These are phyloP conservation scores for Sminthurides bifidus DNA, from an alignment of 1,140 invertebrate genomes.

Conservation along the genomic window DNA sequence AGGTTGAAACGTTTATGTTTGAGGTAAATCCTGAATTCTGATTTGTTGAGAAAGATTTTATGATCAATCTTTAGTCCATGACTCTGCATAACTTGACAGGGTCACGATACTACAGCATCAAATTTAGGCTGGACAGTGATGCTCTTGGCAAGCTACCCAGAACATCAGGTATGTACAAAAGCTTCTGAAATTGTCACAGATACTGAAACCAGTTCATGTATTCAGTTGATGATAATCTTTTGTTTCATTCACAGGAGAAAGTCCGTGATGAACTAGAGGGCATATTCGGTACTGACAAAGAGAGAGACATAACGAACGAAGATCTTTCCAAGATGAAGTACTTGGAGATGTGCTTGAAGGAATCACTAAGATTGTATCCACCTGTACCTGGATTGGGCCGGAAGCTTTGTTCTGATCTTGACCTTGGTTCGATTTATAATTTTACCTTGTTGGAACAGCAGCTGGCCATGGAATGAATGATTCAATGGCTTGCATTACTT, in stretches of 20 bases:
- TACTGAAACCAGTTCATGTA: neutral
- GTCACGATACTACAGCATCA: slow-evolving; percentile 10
- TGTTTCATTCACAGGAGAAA: slow-evolving; percentile 19
- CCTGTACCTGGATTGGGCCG: slow-evolving; percentile 47
- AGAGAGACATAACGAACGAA: slow-evolving; percentile 36
- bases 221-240: neutral
- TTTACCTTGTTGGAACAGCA: too few species aligned
- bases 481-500: too few species aligned
- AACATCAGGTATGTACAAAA: slow-evolving; percentile 11
- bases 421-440: too few species aligned
- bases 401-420: slow-evolving; percentile 36
- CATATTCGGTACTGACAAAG: slow-evolving; percentile 33
- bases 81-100: too few species aligned
- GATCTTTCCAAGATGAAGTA: slow-evolving; percentile 45
- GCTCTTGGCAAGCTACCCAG: slow-evolving; percentile 1
- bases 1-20: slow-evolving; percentile 43
- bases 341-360: slow-evolving; percentile 53
- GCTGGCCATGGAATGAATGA: too few species aligned
- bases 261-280: slow-evolving; percentile 35
- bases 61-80: neutral
- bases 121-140: slow-evolving; percentile 12
- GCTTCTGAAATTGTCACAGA: neutral
- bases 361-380: slow-evolving; percentile 47
- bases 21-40: too few species aligned
- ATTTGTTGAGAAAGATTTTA: too few species aligned